phyloP scores from a whole-genome alignment of 2,113 vertebrate species.

The Corythaixoides concolor region DNA sequence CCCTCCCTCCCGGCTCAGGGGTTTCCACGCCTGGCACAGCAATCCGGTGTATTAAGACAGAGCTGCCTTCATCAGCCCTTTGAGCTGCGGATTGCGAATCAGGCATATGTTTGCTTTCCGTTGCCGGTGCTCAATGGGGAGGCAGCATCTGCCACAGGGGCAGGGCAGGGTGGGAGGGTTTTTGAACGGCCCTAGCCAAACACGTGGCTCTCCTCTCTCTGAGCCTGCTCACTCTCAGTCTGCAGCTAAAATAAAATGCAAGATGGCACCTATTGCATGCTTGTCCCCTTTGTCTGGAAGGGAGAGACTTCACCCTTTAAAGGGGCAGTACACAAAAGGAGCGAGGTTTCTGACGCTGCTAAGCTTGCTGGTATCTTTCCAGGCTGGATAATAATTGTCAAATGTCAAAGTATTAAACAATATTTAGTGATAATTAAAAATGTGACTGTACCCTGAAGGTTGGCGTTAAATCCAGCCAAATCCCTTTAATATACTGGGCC shows the following conservation, averaged over 20 bases:
- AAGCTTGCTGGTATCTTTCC: background rate
- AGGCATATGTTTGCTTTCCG: background rate
- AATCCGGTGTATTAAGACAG: background rate
- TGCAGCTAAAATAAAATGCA: conserved; percentile 5
- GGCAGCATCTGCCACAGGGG: background rate
- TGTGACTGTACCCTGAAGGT: background rate
- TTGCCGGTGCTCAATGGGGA: background rate
- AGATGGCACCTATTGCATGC: background rate
- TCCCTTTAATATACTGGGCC: background rate
- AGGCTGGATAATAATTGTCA: background rate
- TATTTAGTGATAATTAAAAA: conserved; percentile 7
- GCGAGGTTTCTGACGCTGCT: background rate
- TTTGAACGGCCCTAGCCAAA: background rate
- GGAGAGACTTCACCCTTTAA: conserved; percentile 25
- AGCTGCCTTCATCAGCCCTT: background rate
- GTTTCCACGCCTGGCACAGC: background rate
- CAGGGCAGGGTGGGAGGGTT: background rate
- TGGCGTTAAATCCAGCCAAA: background rate
- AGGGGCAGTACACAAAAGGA: background rate
- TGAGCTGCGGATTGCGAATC: background rate
- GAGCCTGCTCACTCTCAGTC: background rate
- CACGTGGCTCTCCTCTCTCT: background rate
- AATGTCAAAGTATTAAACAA: background rate
- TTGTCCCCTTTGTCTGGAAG: conserved; percentile 23
- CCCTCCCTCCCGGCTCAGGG: background rate